These are phyloP conservation scores for Coreoperca whiteheadi DNA, from an alignment of 2,113 vertebrate species.

Conservation along the genomic window DNA sequence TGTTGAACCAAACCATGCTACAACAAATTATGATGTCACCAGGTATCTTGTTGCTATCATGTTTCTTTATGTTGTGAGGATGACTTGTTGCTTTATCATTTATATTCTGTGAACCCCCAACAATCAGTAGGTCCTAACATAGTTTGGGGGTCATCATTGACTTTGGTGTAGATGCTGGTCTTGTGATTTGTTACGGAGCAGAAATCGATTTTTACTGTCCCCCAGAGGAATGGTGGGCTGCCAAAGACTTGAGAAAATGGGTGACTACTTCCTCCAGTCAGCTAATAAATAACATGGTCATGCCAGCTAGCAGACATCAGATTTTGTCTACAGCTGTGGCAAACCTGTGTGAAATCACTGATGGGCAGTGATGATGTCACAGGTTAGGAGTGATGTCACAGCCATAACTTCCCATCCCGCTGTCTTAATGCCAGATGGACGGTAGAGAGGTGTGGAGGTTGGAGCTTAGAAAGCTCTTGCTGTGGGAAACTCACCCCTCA, in stretches of 20 bases:
- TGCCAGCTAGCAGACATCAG: conserved; percentile 74
- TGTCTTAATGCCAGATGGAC: conserved; percentile 81
- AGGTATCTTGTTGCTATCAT: conserved; percentile 29
- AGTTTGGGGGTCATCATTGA: conserved; percentile 68
- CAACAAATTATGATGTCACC: conserved; percentile 70
- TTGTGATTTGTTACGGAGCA: conserved; percentile 74
- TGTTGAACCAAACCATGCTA: conserved; percentile 51
- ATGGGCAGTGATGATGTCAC: conserved; percentile 84
- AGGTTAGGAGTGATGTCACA: conserved; percentile 84
- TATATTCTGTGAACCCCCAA: conserved; percentile 47
- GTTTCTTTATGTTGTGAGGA: conserved; percentile 22
- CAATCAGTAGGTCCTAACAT: conserved; percentile 45
- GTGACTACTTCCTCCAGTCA: conserved; percentile 73
- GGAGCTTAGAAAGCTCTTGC: conserved; percentile 78
- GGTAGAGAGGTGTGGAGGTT: conserved; percentile 78
- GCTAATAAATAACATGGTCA: conserved; percentile 79
- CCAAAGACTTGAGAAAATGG: conserved; percentile 72
- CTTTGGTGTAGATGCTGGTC: conserved; percentile 65
- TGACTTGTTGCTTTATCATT: conserved; percentile 66
- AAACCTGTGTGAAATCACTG: conserved; percentile 77
- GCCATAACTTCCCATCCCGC: conserved; percentile 77
- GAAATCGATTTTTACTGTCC: conserved; percentile 84
- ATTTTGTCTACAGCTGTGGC: conserved; percentile 75
- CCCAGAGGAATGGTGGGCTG: conserved; percentile 65
- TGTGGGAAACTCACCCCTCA: conserved; percentile 82